phyloP scores from a whole-genome alignment of 2,113 vertebrate genomes.

The Sus scrofa region T2T-Sscrofa CM000830.6:128624501-128625000 shows the following conservation, averaged over 20 bases:
- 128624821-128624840: neutral
- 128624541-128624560: neutral
- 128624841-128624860: neutral
- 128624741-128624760: neutral
- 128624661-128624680: neutral
- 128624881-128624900: neutral
- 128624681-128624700: neutral
- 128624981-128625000: neutral
- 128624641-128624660: neutral
- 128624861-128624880: neutral
- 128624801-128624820: neutral
- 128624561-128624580: neutral
- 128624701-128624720: neutral
- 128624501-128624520: neutral
- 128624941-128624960: neutral
- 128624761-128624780: neutral
- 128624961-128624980: neutral
- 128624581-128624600: constrained; percentile 4
- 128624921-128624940: neutral
- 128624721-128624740: neutral
- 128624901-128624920: neutral
- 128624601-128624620: neutral
- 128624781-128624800: neutral
- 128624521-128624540: neutral
- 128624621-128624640: neutral